phyloP scores from a whole-genome alignment of 2,888 invertebrate genomes.

The Scaptodrosophila latifasciaeformis region DNA sequence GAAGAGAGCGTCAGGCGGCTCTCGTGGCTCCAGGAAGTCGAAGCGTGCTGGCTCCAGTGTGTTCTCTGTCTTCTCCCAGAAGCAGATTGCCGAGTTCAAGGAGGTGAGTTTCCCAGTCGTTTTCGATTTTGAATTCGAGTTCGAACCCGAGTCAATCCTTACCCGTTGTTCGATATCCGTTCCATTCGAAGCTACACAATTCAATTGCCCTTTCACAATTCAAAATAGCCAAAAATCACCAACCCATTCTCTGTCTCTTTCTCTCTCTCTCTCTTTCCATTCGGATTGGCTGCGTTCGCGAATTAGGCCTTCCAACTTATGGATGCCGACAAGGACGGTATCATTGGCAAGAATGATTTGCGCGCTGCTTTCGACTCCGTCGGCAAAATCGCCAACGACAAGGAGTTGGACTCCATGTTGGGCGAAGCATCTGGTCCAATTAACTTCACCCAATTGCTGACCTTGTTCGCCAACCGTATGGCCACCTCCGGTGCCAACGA shows the following conservation, averaged over 20 bases:
- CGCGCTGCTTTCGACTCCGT: constrained; percentile 94
- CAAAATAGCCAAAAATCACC: constrained; percentile 54
- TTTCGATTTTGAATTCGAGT: too few relatives aligned
- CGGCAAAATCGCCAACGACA: constrained; percentile 91
- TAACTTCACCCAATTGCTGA: constrained; percentile 95
- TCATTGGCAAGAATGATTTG: constrained; percentile 92
- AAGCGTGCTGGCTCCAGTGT: constrained; percentile 95
- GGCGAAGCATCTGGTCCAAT: constrained; percentile 92
- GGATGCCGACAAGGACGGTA: constrained; percentile 96
- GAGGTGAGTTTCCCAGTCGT: constrained; percentile 81
- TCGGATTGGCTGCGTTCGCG: constrained; percentile 19
- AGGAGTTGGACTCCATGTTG: constrained; percentile 93
- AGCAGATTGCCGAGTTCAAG: constrained; percentile 97
- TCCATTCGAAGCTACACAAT: too few relatives aligned
- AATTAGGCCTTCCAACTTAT: constrained; percentile 92
- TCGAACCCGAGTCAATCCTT: constrained; percentile 1
- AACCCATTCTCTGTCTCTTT: constrained; percentile 58
- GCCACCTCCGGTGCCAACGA: constrained; percentile 90
- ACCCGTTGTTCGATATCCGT: too few relatives aligned
- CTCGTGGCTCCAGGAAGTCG: constrained; percentile 78
- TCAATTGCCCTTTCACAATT: constrained; percentile 34
- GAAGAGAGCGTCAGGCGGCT: constrained; percentile 87
- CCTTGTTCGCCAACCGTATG: constrained; percentile 94
- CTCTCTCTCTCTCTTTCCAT: constrained; percentile 37
- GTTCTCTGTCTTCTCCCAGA: constrained; percentile 97